Conservation (phyloP, 2,113 vertebrate species). For the Ariopsis seemanni region DNA sequence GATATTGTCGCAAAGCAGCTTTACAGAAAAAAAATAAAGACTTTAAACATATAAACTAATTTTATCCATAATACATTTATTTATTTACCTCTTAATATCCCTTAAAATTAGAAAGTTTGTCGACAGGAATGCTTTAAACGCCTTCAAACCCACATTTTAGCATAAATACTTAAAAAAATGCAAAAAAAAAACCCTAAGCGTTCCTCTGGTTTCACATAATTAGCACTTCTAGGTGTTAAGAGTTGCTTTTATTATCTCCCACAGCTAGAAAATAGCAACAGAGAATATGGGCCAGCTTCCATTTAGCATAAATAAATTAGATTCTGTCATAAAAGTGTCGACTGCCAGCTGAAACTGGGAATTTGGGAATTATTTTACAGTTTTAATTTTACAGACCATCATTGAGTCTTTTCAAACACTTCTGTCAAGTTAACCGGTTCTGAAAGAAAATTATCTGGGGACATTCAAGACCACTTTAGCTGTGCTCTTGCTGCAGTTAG, state of each 20-base stretch:
- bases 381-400: background rate
- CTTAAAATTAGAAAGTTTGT: background rate
- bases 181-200: background rate
- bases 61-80: too few relatives aligned
- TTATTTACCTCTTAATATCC: too few relatives aligned
- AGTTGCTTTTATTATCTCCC: constrained; percentile 24
- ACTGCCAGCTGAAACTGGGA: background rate
- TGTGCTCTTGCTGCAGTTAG: constrained; percentile 17
- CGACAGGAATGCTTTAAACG: background rate
- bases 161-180: background rate
- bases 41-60: too few relatives aligned
- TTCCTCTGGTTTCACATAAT: constrained; percentile 18
- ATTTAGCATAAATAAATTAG: background rate
- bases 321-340: background rate
- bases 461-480: constrained; percentile 39
- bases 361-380: constrained; percentile 13
- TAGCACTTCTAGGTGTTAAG: constrained; percentile 32
- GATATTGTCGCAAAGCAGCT: too few relatives aligned
- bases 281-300: background rate
- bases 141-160: background rate
- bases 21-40: too few relatives aligned
- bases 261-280: background rate
- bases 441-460: constrained; percentile 20
- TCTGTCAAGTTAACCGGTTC: constrained; percentile 40
- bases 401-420: constrained; percentile 41